phyloP scores from a whole-genome alignment of 2,113 vertebrate species.

The Corvus cornix region DNA sequence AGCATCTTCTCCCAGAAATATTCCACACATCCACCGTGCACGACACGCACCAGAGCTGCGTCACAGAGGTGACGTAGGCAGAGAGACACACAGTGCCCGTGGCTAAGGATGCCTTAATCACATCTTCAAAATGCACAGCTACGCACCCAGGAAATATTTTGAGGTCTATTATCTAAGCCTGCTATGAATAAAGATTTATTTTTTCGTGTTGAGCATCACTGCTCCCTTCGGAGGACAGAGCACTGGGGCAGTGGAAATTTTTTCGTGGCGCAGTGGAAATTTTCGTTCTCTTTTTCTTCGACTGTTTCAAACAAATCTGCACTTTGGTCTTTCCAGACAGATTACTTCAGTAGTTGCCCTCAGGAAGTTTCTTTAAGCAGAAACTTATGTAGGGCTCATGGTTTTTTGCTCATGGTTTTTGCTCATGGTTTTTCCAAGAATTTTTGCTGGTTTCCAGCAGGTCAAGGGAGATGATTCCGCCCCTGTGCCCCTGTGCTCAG shows the following conservation, averaged over 20 bases:
- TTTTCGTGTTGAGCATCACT: neutral
- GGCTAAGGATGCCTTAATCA: constrained; percentile 12
- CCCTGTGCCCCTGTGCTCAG: neutral
- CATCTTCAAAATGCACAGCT: neutral
- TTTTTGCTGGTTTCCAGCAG: neutral
- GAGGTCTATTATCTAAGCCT: constrained; percentile 24
- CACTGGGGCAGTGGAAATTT: neutral
- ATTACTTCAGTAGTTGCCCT: constrained; percentile 28
- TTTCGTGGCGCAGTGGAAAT: constrained; percentile 28
- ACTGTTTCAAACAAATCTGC: constrained; percentile 2
- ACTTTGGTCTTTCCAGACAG: constrained; percentile 25
- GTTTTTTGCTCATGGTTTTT: neutral
- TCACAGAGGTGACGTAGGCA: neutral
- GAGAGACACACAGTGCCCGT: neutral
- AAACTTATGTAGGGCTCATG: neutral
- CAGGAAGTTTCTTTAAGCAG: constrained; percentile 21
- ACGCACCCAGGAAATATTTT: neutral
- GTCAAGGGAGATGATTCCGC: neutral
- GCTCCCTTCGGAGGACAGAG: neutral
- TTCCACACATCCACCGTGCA: neutral
- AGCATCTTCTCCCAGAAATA: neutral
- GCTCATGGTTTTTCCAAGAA: neutral
- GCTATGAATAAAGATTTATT: neutral
- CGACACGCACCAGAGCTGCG: neutral
- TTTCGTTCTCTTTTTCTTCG: neutral